phyloP scores from a whole-genome alignment of 2,888 invertebrate genomes.

The Lasioglossum zephyrum region DNA sequence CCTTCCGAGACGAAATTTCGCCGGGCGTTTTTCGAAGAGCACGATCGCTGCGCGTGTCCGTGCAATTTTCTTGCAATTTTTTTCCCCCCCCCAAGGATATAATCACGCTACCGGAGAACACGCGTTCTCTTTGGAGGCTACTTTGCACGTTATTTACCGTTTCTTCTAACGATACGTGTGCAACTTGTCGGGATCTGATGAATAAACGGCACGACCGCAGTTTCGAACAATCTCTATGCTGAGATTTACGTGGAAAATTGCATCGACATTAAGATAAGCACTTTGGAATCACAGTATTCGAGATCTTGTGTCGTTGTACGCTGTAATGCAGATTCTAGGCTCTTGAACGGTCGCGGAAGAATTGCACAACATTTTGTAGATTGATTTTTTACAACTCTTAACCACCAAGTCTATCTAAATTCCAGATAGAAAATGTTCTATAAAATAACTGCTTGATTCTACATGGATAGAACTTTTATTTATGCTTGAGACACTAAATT shows the following conservation, averaged over 20 bases:
- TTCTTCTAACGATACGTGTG: not conserved
- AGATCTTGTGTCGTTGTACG: not conserved
- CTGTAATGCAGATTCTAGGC: not conserved
- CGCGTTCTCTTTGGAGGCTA: conserved; percentile 4
- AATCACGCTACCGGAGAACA: conserved; percentile 35
- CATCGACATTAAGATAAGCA: not conserved
- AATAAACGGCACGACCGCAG: not conserved
- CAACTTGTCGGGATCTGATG: not conserved
- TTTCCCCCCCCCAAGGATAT: not conserved
- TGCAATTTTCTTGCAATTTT: conserved; percentile 15
- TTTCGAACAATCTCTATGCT: not conserved
- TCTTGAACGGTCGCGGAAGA: not conserved
- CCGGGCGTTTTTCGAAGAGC: not conserved
- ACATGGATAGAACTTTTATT: too few relatives aligned
- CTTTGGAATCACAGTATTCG: not conserved
- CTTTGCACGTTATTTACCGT: conserved; percentile 23
- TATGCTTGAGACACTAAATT: too few relatives aligned
- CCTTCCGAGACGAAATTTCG: conserved; percentile 4
- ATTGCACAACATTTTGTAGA: not conserved
- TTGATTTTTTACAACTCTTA: not conserved
- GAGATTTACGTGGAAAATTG: not conserved
- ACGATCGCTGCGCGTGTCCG: not conserved
- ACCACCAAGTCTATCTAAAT: not conserved
- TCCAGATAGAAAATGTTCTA: not conserved
- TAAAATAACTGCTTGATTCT: not conserved